Base-by-base conservation (phyloP, 1,140 invertebrate species). In the Musca domestica region DNA sequence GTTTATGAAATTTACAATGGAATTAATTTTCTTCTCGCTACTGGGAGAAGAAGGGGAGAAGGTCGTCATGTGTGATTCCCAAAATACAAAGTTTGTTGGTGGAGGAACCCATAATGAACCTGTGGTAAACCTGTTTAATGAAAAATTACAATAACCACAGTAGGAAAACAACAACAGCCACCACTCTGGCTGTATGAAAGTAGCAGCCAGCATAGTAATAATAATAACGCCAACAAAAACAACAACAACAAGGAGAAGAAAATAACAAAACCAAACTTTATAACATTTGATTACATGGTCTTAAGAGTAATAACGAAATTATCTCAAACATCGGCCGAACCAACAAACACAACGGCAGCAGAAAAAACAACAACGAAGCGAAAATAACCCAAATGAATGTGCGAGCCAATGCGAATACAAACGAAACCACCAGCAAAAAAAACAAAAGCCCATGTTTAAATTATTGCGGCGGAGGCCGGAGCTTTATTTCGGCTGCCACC, bases 251-350 rank as follows among this genome's bases (percentile, higher is more conserved):
- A n/a, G n/a, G n/a, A n/a, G n/a, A n/a, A n/a, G n/a, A n/a, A n/a
- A n/a, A n/a, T n/a, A n/a, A n/a, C n/a, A n/a, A n/a, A 7, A 41
- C 34, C 4, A 41, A 41, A 41, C 25, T 61, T 61, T 61, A 61
- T 61, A 61, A 61, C 56, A 41, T 61, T 61, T 61, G 56, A 61
- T 61, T 61, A 61, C 56, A 34, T n/a, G 22, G 56, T 61, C 27
- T 61, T 61, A 61, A 61, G 34, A 61, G 27, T 61, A 61, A 61
- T 61, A 61, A 61, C 56, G 56, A 61, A 61, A 61, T 61, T 61
- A 61, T 61, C 56, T 61, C 34, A 61, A 61, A 61, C 56, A 61
- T 61, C 56, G 17, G 34, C 6, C n/a, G n/a, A n/a, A n/a, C 6
- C 19, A 51, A 51, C 15, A 51, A 51, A 15, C 6, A 51, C n/a